These are phyloP conservation scores for Terebella lapidaria DNA, from an alignment of 2,888 invertebrate species.

Conservation along the genomic window DNA sequence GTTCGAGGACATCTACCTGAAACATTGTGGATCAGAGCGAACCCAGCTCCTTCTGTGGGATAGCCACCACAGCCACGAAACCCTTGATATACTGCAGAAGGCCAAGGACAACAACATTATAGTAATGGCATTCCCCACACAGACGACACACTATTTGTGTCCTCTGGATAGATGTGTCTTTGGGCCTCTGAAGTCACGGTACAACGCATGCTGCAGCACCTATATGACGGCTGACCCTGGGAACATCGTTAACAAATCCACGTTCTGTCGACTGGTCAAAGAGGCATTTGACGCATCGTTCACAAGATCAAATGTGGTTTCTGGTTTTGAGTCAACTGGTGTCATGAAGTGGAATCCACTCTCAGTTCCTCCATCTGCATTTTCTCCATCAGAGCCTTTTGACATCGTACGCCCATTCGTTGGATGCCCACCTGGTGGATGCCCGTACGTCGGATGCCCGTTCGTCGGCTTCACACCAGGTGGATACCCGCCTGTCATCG, in stretches of 20 bases:
- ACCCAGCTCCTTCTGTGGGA: constrained; percentile 30
- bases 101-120: constrained; percentile 19
- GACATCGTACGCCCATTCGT: not conserved
- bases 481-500: too few species aligned
- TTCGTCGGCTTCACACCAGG: too few species aligned
- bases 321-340: not conserved
- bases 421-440: not conserved
- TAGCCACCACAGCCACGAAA: constrained; percentile 27
- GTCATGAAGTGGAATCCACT: not conserved
- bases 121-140: constrained; percentile 12
- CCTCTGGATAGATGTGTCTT: constrained; percentile 11
- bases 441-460: not conserved
- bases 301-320: not conserved
- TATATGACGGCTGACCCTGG: not conserved
- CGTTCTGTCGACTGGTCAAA: not conserved
- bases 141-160: constrained; percentile 12
- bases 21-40: constrained; percentile 25
- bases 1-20: constrained; percentile 26
- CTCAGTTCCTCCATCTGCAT: not conserved
- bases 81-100: constrained; percentile 20
- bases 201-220: constrained; percentile 7
- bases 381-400: not conserved
- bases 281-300: not conserved
- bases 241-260: not conserved
- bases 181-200: constrained; percentile 7